phyloP scores from a whole-genome alignment of 1,140 invertebrate species.

The Bathynomus jamesi region DNA sequence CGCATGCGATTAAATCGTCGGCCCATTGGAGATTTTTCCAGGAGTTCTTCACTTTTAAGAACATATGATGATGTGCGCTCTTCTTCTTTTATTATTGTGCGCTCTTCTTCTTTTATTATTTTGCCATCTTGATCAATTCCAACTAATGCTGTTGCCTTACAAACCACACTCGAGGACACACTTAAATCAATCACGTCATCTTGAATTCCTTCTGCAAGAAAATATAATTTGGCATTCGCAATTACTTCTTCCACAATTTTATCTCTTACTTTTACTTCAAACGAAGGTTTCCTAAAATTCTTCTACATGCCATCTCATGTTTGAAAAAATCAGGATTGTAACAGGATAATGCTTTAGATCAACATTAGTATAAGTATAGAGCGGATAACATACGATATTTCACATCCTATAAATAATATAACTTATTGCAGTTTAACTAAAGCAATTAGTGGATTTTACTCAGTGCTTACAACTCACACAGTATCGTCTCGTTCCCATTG shows the following conservation, averaged over 20 bases:
- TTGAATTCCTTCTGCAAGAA: slow-evolving; percentile 12
- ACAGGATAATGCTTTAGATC: neutral
- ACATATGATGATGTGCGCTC: no score
- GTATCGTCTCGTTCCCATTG: neutral
- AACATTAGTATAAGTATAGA: no score
- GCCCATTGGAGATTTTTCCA: no score
- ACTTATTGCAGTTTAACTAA: no score
- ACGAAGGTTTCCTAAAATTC: neutral
- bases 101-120: neutral
- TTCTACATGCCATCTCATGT: neutral
- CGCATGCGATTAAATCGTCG: no score
- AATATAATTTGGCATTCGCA: neutral
- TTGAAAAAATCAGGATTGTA: neutral
- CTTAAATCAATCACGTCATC: slow-evolving; percentile 17
- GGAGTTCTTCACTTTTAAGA: no score
- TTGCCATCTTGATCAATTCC: slow-evolving; percentile 15
- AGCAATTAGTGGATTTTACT: no score
- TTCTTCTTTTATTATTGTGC: no score
- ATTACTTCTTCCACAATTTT: neutral
- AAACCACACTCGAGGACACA: slow-evolving; percentile 12
- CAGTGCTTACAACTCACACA: no score
- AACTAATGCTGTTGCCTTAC: slow-evolving; percentile 7
- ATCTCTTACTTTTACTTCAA: slow-evolving; percentile 5
- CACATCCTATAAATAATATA: no score
- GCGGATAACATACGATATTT: no score